Evolutionary conservation across 2,888 invertebrate genomes (phyloP).

Genomic region (Macrophya annulata): DNA sequence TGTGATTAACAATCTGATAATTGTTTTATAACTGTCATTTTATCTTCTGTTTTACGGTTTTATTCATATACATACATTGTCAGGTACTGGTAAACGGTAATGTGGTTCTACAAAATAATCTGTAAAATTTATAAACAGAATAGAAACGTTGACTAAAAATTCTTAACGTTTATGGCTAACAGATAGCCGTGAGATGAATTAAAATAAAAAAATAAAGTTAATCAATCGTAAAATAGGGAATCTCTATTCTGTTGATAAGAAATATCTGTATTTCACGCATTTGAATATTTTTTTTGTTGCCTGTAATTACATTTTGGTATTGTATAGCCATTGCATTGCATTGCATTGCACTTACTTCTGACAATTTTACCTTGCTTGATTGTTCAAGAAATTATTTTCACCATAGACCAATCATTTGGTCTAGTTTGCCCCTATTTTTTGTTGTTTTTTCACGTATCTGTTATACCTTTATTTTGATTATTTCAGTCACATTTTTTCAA

Average conservation of each 20-base stretch:
- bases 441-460: too few species aligned
- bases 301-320: neutral
- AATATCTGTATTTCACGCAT: neutral
- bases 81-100: neutral
- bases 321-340: neutral
- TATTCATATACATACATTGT: neutral
- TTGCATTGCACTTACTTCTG: neutral
- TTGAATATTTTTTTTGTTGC: neutral
- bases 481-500: slow-evolving; percentile 14
- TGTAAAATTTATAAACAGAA: neutral
- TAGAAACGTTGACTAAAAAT: neutral
- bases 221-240: too few species aligned
- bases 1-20: neutral
- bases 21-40: neutral
- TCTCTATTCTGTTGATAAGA: neutral
- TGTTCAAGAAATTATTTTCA: neutral
- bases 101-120: neutral
- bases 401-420: neutral
- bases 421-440: neutral
- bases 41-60: neutral
- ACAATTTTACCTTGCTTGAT: neutral
- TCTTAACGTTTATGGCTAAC: neutral
- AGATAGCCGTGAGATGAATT: neutral
- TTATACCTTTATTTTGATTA: neutral
- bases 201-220: neutral